These are phyloP conservation scores for Melipona quadrifasciata DNA, from an alignment of 1,140 invertebrate species.

Conservation along the genomic window DNA sequence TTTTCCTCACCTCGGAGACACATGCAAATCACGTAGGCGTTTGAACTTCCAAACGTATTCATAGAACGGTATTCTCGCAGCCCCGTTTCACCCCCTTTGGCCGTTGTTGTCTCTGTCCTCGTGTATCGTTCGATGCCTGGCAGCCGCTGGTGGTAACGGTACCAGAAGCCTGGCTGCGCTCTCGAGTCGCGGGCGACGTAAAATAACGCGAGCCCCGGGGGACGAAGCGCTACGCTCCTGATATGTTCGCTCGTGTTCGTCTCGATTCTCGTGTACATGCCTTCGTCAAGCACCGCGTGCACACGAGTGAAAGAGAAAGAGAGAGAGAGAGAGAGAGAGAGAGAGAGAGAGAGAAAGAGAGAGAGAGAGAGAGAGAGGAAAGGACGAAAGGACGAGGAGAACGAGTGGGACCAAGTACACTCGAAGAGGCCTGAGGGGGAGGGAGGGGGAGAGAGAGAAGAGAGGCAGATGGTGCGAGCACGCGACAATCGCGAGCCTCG, in stretches of 20 bases:
- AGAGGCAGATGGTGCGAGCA: constrained; percentile 13
- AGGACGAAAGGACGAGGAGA: background rate
- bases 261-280: constrained; percentile 32
- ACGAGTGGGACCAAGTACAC: background rate
- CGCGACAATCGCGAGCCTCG: constrained; percentile 31
- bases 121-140: constrained; percentile 54
- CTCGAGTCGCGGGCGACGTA: constrained; percentile 66
- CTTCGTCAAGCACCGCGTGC: background rate
- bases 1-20: constrained; percentile 46
- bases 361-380: background rate
- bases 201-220: constrained; percentile 68
- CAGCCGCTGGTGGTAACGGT: constrained; percentile 20
- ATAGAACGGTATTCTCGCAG: constrained; percentile 62
- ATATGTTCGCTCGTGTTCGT: constrained; percentile 42
- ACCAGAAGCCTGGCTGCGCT: constrained; percentile 23
- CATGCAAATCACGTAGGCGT: constrained; percentile 71
- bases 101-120: constrained; percentile 35
- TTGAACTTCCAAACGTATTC: constrained; percentile 75
- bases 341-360: background rate
- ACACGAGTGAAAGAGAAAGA: background rate
- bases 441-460: background rate
- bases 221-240: constrained; percentile 43
- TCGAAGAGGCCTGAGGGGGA: background rate
- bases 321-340: background rate
- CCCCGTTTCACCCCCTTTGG: constrained; percentile 51